Evolutionary conservation across 2,888 invertebrate species (phyloP), one percentile per base, ranked within the genome.

Genomic region (Cheilosia soror): DNA sequence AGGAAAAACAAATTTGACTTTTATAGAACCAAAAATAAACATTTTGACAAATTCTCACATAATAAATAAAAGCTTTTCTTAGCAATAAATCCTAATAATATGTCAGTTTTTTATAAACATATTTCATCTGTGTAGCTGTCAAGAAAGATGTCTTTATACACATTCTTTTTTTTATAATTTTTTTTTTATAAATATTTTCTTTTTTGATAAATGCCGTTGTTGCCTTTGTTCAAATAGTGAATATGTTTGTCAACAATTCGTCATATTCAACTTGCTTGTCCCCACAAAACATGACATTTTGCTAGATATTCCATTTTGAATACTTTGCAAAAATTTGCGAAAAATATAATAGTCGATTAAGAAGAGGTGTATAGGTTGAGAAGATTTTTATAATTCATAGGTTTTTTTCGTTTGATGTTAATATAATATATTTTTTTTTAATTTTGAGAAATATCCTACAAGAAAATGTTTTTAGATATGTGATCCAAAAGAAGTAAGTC

Each of bases 51-150:
- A 31, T 20, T 42, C 15, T n/a, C 5, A 13, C 29, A n/a, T 11
- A 53, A 72, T 51, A 29, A 49, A 53, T 31, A 73, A 42, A 20
- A 51, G 44, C 6, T 33, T 27, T 25, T 47, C 15, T 31, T 9
- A 25, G 29, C 55, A 27, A 63, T 57, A 65, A 73, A 57, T 73
- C 47, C 33, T 47, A 27, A 47, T 37, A 27, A 37, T 55, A 47
- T 37, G 47, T 55, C 63, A 72, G 27, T 15, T 47, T 13, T 27
- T 49, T 51, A 20, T 63, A 63, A 33, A 53, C 44, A 60, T 31
- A 31, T 40, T 47, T 73, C 33, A 33, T 29, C 4, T 20, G 55
- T 42, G 63, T 55, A 27, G 55, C 47, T 44, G 15, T 40, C 47
- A 13, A 27, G 44, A 55, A 2, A n/a, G 33, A 37, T 29, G 27